phyloP scores from a whole-genome alignment of 2,797 vertebrate genomes.

The Intellagama lesueurii region DNA sequence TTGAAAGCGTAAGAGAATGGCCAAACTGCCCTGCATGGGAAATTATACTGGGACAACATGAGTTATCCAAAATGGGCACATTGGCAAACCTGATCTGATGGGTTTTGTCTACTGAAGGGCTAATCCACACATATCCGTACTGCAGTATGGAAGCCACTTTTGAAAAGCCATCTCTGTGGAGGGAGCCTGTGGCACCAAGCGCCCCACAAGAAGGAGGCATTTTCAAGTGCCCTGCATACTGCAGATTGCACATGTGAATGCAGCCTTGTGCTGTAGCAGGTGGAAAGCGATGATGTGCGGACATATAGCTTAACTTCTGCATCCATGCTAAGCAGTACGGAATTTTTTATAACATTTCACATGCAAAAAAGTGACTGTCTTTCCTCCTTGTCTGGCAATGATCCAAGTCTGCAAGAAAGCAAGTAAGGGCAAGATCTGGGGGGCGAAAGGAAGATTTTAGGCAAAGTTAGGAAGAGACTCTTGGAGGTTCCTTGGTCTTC shows the following conservation, averaged over 20 bases:
- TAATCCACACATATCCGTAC: neutral
- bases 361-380: too few species aligned
- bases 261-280: neutral
- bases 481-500: too few species aligned
- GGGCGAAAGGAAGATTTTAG: too few species aligned
- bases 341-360: too few species aligned
- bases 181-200: neutral
- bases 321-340: too few species aligned
- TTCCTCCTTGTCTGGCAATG: too few species aligned
- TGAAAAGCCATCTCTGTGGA: neutral
- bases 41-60: too few species aligned
- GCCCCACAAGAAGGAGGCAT: neutral
- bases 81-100: neutral
- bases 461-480: too few species aligned
- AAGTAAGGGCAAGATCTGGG: too few species aligned
- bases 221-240: neutral
- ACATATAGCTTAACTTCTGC: too few species aligned
- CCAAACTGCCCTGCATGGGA: neutral
- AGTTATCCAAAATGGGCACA: neutral
- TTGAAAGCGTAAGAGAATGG: neutral
- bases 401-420: too few species aligned
- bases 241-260: neutral
- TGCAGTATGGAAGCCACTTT: neutral
- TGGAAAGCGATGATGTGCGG: too few species aligned
- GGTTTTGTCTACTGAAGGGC: neutral